Conservation (phyloP, 2,888 invertebrate genomes). For the Eilema sororculum region DNA sequence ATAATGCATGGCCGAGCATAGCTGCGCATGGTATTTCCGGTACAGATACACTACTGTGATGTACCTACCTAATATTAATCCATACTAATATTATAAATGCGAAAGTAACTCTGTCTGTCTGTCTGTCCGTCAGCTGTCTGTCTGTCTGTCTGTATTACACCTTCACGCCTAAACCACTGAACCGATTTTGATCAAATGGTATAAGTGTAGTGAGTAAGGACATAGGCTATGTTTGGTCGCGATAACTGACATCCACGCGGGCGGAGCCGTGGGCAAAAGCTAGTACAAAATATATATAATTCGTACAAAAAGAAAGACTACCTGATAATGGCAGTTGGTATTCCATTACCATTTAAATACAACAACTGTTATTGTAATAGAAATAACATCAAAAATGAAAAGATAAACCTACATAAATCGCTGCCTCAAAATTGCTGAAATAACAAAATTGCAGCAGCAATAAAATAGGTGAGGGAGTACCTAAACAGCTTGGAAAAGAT, state of each 20-base stretch:
- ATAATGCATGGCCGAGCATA: conserved; percentile 22
- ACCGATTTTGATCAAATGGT: too few relatives aligned
- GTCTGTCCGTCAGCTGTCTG: too few relatives aligned
- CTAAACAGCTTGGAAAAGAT: conserved; percentile 78
- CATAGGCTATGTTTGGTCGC: too few relatives aligned
- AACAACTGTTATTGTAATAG: conserved; percentile 20
- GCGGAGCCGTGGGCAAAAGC: too few relatives aligned
- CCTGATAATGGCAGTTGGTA: background rate
- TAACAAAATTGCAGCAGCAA: conserved; percentile 49
- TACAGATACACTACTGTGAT: background rate
- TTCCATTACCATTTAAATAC: conserved; percentile 23
- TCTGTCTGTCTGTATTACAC: too few relatives aligned
- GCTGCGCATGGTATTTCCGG: conserved; percentile 18
- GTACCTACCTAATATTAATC: too few relatives aligned
- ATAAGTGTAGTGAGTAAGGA: too few relatives aligned
- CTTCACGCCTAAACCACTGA: too few relatives aligned
- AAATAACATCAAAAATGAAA: conserved; percentile 37
- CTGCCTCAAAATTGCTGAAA: conserved; percentile 40
- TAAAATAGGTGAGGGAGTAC: conserved; percentile 61
- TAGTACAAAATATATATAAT: too few relatives aligned
- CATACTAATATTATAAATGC: too few relatives aligned
- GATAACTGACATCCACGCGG: too few relatives aligned
- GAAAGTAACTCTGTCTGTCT: too few relatives aligned
- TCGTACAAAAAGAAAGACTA: background rate
- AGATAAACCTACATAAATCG: conserved; percentile 29